Percentiles rank a stretch among this genome's conserved stretches.
phyloP scores from a whole-genome alignment of 2,888 invertebrate species.

The Nyleta sp. region DNA sequence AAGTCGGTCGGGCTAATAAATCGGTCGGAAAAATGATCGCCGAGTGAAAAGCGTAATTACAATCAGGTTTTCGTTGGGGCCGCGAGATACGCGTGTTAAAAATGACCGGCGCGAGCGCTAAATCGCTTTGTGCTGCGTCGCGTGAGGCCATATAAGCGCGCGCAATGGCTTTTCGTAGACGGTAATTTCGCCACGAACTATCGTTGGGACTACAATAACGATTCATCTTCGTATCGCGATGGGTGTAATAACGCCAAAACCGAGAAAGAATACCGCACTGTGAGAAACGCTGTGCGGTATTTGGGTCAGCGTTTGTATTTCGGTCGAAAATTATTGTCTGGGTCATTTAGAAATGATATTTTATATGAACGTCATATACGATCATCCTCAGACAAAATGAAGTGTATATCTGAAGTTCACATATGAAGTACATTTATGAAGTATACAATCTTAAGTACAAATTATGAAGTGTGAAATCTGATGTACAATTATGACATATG shows the following conservation, averaged over 20 bases:
- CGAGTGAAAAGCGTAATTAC: conserved; percentile 29
- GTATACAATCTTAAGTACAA: no score
- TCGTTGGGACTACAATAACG: conserved; percentile 31
- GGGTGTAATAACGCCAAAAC: conserved; percentile 40
- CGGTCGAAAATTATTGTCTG: no score
- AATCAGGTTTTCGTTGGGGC: conserved; percentile 31
- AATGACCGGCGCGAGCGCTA: conserved; percentile 31
- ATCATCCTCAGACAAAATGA: no score
- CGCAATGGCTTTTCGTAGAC: conserved; percentile 37
- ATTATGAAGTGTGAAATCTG: no score
- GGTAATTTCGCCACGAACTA: conserved; percentile 33
- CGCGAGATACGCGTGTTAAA: conserved; percentile 29
- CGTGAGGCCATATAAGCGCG: conserved; percentile 37
- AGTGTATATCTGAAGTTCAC: no score
- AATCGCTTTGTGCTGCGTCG: conserved; percentile 35
- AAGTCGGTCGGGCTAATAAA: conserved; percentile 26
- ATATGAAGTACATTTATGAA: no score
- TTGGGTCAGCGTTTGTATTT: neutral
- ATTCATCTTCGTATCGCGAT: conserved; percentile 44
- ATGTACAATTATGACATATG: no score
- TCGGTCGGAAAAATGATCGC: conserved; percentile 37
- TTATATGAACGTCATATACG: no score
- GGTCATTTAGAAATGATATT: no score
- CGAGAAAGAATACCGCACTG: no score
- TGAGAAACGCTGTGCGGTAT: neutral